Evolutionary conservation across 2,113 vertebrate genomes (phyloP).

Genomic region (Xiphophorus maculatus): DNA sequence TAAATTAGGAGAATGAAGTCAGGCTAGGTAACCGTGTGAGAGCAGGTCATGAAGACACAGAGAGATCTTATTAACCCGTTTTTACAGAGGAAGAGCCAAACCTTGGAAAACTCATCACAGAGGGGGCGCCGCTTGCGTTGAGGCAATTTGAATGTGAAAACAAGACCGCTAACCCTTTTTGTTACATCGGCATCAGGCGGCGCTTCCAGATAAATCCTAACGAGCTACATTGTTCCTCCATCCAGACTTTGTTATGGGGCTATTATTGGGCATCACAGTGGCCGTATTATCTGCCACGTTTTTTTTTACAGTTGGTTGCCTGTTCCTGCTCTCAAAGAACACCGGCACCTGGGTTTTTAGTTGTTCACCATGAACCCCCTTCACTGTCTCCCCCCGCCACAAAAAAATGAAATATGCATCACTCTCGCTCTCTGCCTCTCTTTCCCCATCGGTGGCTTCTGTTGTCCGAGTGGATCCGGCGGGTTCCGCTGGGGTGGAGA

Average conservation of each 20-base stretch:
- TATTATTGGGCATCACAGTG: conserved; percentile 28
- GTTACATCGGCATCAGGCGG: conserved; percentile 10
- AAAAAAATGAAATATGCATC: conserved; percentile 54
- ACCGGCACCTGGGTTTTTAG: conserved; percentile 39
- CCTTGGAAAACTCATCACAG: conserved; percentile 26
- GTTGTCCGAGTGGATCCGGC: conserved; percentile 65
- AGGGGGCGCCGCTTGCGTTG: background rate
- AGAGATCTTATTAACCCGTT: conserved; percentile 54
- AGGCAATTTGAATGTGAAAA: conserved; percentile 27
- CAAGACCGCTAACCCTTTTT: conserved; percentile 10
- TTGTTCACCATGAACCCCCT: conserved; percentile 35
- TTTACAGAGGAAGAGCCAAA: conserved; percentile 31
- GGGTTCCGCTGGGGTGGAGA: conserved; percentile 67
- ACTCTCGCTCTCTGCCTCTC: conserved; percentile 4
- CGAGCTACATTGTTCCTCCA: conserved; percentile 24
- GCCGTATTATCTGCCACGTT: conserved; percentile 43
- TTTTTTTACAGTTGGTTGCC: conserved; percentile 44
- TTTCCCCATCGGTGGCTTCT: conserved; percentile 41
- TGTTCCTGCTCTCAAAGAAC: conserved; percentile 46
- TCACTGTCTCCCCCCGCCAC: background rate
- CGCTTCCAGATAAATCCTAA: conserved; percentile 22
- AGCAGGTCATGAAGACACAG: conserved; percentile 39
- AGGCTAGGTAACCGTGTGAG: conserved; percentile 43
- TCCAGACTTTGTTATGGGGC: conserved; percentile 13
- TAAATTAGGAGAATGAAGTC: conserved; percentile 44